A percentile compares a stretch with the other conserved stretches of the same genome.
phyloP scores from a whole-genome alignment of 2,113 vertebrate species.

The Thunnus maccoyii region DNA sequence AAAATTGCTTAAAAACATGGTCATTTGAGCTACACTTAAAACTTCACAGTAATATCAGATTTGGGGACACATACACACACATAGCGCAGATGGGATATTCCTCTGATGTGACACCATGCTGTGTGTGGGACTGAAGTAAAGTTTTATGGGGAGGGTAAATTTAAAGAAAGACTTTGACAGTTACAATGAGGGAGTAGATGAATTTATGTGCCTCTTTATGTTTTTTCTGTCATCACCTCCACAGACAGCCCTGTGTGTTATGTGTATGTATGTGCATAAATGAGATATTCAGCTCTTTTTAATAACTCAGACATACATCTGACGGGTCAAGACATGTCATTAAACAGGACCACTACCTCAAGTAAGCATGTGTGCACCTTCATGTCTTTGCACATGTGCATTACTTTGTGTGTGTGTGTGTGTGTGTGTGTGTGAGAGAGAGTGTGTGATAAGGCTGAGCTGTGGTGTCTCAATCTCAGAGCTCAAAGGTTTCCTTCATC shows the following conservation, averaged over 20 bases:
- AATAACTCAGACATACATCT: slow-evolving; percentile 41
- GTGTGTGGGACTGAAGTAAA: not conserved
- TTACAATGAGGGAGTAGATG: not conserved
- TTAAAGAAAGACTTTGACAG: slow-evolving; percentile 29
- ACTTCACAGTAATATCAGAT: not conserved
- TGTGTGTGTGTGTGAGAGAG: slow-evolving; percentile 27
- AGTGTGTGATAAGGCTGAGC: slow-evolving; percentile 51
- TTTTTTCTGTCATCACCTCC: slow-evolving; percentile 41
- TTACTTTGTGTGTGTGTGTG: slow-evolving; percentile 4
- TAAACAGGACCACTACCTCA: slow-evolving; percentile 26
- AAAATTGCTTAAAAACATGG: not conserved
- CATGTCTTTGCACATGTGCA: slow-evolving; percentile 21
- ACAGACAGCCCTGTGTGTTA: not conserved
- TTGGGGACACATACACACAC: slow-evolving; percentile 3
- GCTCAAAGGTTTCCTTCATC: slow-evolving; percentile 83
- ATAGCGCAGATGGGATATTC: slow-evolving; percentile 35
- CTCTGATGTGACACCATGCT: slow-evolving; percentile 46
- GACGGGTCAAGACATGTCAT: slow-evolving; percentile 38
- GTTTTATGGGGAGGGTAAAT: slow-evolving; percentile 32
- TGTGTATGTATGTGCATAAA: not conserved
- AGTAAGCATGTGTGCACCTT: slow-evolving; percentile 5
- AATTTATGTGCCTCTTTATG: slow-evolving; percentile 25
- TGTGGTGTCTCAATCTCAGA: slow-evolving; percentile 43
- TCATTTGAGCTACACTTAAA: not conserved
- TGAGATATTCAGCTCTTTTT: slow-evolving; percentile 23